Evolutionary conservation across 2,797 vertebrate genomes (phyloP).

Genomic region (Acrossocheilus wenchowensis): DNA sequence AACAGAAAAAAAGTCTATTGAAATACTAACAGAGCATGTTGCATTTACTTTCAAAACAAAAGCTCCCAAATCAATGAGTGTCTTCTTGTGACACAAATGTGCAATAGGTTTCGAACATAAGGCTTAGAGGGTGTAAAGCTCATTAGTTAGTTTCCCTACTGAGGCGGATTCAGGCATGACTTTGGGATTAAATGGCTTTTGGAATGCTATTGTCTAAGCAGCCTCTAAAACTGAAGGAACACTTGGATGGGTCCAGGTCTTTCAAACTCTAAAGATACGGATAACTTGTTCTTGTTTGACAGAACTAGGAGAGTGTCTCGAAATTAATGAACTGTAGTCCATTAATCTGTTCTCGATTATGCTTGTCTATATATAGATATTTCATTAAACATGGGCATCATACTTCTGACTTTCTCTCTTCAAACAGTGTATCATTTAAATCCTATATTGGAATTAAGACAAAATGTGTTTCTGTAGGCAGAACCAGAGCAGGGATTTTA

Average conservation of each 20-base stretch:
- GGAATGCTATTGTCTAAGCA: slow-evolving; percentile 50
- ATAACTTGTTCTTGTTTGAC: slow-evolving; percentile 7
- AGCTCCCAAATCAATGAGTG: slow-evolving; percentile 20
- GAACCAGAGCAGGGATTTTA: neutral
- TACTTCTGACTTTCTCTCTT: neutral
- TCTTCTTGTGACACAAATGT: slow-evolving; percentile 45
- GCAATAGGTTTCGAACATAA: slow-evolving; percentile 56
- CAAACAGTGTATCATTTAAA: neutral
- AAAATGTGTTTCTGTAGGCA: too few relatives aligned
- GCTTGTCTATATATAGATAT: slow-evolving; percentile 33
- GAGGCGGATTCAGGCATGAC: slow-evolving; percentile 61
- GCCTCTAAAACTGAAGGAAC: slow-evolving; percentile 17
- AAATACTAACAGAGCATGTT: slow-evolving; percentile 21
- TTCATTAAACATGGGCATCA: slow-evolving; percentile 20
- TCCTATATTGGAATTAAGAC: neutral
- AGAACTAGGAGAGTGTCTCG: neutral
- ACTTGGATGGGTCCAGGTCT: neutral
- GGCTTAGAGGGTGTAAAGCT: slow-evolving; percentile 54
- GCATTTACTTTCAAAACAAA: slow-evolving; percentile 40
- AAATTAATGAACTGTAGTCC: slow-evolving; percentile 22
- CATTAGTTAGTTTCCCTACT: slow-evolving; percentile 63
- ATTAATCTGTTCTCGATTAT: slow-evolving; percentile 2
- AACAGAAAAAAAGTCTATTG: neutral
- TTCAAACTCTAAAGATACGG: neutral
- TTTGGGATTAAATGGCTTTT: slow-evolving; percentile 56